Base-by-base conservation (phyloP, 2,888 invertebrate genomes). In the Drosophila mercatorum region DNA sequence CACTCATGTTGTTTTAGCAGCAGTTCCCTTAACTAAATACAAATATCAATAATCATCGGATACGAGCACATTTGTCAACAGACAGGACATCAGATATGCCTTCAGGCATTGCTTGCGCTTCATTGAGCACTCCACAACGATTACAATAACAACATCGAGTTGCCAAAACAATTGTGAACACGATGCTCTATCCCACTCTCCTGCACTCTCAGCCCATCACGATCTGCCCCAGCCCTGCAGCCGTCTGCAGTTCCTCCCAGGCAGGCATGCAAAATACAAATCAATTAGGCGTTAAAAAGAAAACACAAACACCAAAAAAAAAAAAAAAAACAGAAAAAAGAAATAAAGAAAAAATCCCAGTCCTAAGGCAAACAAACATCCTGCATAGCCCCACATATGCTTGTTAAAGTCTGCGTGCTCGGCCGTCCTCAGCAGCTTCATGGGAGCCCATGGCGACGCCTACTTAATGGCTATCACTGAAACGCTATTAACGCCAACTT, bases 381-480 rank as follows among this genome's bases (percentile, higher is more conserved):
- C 46, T 34, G 49, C 69, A 57, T 75, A 6, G 7, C 49, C 53
- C n/a, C 51, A 56, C 55, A 57, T 58, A 59, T 57, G 34, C 46
- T 51, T 41, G 17, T 31, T 8, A 31, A 28, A 49, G 56, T 28
- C 22, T 38, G 60, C 52, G 52, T 49, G 49, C 49, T 52, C 31
- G 49, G 65, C 49, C 66, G 69, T 83, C 74, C 75, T 36, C 12
- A 34, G 76, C 64, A 57, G 75, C 64, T 38, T 34, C 53, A 56
- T 58, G 64, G 66, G 46, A 59, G 72, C 66, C 77, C 68, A 65
- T 65, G 81, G 73, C 73, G 89, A 89, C 83, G 84, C 83, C 89
- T 84, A 81, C 78, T 87, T 87, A 89, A 84, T 89, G 88, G 87
- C 72, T 87, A 84, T 78, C 84, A 88, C 72, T 84, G 79, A 72